Conservation (phyloP, 2,113 vertebrate genomes). For the Laticauda colubrina region DNA sequence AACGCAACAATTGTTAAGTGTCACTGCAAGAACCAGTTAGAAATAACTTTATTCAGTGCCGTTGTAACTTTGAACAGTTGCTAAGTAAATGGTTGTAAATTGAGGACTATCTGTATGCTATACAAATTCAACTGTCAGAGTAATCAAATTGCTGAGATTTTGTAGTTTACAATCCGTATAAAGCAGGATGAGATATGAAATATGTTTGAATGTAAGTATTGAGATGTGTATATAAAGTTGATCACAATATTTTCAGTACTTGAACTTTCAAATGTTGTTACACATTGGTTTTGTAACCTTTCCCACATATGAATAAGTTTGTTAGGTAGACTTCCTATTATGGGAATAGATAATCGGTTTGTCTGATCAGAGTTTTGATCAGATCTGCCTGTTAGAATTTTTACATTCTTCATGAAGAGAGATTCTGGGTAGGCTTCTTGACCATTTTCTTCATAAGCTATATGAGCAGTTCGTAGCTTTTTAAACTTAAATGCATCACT, state of each 20-base stretch:
- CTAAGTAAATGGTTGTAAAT: background rate
- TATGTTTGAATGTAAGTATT: background rate
- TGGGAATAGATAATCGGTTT: background rate
- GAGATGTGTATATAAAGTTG: background rate
- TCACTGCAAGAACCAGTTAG: background rate
- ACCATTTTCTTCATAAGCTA: background rate
- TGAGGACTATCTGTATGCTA: background rate
- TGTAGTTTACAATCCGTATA: background rate
- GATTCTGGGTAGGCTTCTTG: background rate
- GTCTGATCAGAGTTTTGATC: background rate
- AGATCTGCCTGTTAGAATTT: background rate
- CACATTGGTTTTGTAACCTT: background rate
- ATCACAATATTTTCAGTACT: background rate
- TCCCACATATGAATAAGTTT: background rate
- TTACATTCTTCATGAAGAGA: background rate
- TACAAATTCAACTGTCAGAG: background rate
- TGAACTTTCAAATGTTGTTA: background rate
- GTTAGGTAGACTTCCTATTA: background rate
- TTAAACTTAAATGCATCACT: background rate
- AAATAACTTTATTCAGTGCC: background rate
- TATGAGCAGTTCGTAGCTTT: background rate
- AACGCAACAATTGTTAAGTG: background rate
- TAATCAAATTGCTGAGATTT: background rate
- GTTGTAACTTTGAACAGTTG: background rate
- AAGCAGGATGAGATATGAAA: background rate